Conservation (phyloP, 2,113 vertebrate genomes). For the Oreochromis tanganicae region DNA sequence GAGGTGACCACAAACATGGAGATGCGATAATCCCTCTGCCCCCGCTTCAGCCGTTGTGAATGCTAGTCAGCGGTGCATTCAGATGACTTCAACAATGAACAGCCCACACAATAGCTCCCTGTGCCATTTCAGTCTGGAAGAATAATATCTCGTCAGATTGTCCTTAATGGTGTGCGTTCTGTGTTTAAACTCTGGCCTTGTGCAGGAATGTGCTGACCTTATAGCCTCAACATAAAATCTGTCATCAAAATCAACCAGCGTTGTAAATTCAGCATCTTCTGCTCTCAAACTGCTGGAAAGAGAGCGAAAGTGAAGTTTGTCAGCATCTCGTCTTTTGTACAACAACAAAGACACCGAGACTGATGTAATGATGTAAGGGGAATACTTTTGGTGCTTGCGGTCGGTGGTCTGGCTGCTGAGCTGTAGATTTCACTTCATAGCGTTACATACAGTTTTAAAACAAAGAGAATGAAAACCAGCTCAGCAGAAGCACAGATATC, state of each 20-base stretch:
- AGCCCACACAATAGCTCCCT: not conserved
- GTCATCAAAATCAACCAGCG: not conserved
- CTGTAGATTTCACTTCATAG: not conserved
- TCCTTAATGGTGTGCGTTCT: not conserved
- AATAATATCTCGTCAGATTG: not conserved
- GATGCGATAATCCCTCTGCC: not conserved
- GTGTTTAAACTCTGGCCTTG: conserved; percentile 5
- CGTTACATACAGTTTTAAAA: not conserved
- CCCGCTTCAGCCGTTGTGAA: not conserved
- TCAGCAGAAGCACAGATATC: not conserved
- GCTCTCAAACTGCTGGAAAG: not conserved
- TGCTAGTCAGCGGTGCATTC: not conserved
- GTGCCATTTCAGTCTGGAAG: not conserved
- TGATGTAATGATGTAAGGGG: not conserved
- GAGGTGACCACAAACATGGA: conserved; percentile 39
- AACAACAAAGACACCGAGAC: not conserved
- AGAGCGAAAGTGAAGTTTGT: not conserved
- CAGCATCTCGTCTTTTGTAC: not conserved
- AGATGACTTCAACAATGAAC: not conserved
- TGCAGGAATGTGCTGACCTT: conserved; percentile 26
- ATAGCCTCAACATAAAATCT: not conserved
- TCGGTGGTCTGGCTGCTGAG: not conserved
- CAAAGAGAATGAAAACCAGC: rapidly evolving
- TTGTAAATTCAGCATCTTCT: not conserved
- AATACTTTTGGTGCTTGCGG: not conserved